Base-by-base conservation (phyloP, 1,140 invertebrate species). In the Campoletis sonorensis region DNA sequence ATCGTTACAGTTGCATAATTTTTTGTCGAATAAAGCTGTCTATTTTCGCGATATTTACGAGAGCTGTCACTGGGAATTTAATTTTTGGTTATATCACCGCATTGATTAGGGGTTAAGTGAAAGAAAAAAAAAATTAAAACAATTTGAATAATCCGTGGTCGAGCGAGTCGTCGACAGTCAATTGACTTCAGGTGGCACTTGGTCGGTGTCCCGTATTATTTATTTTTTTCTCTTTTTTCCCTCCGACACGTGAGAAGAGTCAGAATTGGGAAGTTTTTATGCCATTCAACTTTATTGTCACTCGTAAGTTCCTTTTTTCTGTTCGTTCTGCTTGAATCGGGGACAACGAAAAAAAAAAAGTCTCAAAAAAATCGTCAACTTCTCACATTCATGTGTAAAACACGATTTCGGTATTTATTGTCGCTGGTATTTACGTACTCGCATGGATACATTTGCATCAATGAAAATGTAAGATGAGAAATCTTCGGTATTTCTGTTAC, bases 331-430 rank as follows among this genome's bases (percentile, higher is more conserved):
- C 7, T 71, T 58, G 10, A 23, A 67, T 30, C 23, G 23, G 13
- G 21, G 40, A 45, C 8, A 45, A n/a, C n/a, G 4, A 64, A 64
- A 23, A 64, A 64, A 64, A 73, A 40, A 73, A n/a, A 49, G 13
- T 2, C 3, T 49, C 21, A 26, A 8, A 21, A 73, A 51, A 73
- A 73, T 73, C 71, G 18, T 21, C 40, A 13, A 37, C 8, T 58
- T 58, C 26, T 76, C 21, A 11, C 72, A 76, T 76, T 76, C 49
- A 76, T 58, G 72, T 76, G 51, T 33, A 58, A 76, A 58, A 51
- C 40, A 30, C 51, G 72, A 58, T 26, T 67, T 58, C 26, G 40
- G 16, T 16, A 10, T 37, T 21, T 64, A 26, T 30, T 67, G 23
- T 27, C 11, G 5, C 54, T 13, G 54, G 7, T 33, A 33, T 33